phyloP scores from a whole-genome alignment of 2,797 vertebrate species.

The Dicrostonyx torquatus region DNA sequence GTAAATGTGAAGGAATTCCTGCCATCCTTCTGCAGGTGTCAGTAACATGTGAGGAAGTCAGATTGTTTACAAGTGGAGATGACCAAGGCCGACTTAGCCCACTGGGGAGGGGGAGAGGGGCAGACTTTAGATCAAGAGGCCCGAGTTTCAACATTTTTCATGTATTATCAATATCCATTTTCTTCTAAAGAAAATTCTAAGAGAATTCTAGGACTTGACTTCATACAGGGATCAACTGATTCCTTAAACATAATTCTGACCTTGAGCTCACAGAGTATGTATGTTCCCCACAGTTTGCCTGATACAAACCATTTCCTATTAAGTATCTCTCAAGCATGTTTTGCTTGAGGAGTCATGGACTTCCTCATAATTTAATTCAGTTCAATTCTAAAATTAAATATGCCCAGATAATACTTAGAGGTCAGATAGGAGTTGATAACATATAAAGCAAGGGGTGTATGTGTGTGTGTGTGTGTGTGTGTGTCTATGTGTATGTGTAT shows the following conservation, averaged over 20 bases:
- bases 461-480: not conserved
- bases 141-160: not conserved
- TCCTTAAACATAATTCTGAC: slow-evolving; percentile 24
- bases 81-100: not conserved
- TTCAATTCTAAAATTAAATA: slow-evolving; percentile 45
- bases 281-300: not conserved
- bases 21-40: not conserved
- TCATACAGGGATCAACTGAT: not conserved
- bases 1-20: slow-evolving; percentile 5
- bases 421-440: not conserved
- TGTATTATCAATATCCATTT: not conserved
- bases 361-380: slow-evolving; percentile 25
- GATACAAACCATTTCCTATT: not conserved
- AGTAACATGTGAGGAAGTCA: not conserved
- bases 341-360: not conserved
- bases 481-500: not conserved
- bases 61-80: not conserved
- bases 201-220: not conserved
- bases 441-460: not conserved
- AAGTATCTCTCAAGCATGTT: not conserved
- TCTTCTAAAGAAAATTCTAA: slow-evolving; percentile 21
- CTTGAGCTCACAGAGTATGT: not conserved
- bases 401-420: not conserved
- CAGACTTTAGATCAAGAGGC: not conserved
- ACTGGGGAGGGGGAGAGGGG: not conserved